Base-by-base conservation (phyloP, 1,140 invertebrate species). In the Subanguina moxae region DNA sequence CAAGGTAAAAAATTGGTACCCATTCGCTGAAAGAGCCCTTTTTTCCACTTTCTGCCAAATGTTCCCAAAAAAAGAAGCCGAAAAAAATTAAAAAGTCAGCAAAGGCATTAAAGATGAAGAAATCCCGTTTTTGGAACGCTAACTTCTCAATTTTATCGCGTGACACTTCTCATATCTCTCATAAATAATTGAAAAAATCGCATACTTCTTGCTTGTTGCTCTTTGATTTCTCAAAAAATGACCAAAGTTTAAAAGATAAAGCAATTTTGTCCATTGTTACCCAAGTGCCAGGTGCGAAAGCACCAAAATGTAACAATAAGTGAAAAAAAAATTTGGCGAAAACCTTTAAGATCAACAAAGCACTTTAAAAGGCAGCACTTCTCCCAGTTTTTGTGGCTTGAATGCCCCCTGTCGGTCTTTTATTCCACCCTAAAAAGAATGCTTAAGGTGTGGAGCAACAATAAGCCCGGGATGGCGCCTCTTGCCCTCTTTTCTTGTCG, bases 281-380 rank as follows among this genome's bases (percentile, higher is more conserved):
- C 8, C 3, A 15, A 8, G 48, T 52, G 48, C 48, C 48, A 52
- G 48, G 48, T 52, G 48, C n/a, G n/a, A 15, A 15, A 52, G 3
- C n/a, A 15, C n/a, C n/a, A 19, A 19, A 19, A 19, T 25, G 8
- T 21, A 15, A 21, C n/a, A 21, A 52, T 19, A 52, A 15, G 17
- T 7, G 48, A 52, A 3, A 21, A 52, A 52, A 52, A 52, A 52
- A 21, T 52, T 52, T 21, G 48, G 48, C 48, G 48, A 52, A 19
- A 52, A 52, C n/a, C 48, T 25, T 52, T 52, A 21, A 52, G 23
- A 52, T 52, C 23, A 52, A 52, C 48, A 52, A 52, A 52, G 15
- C n/a, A 52, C 48, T 52, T 15, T 15, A 52, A 52, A 25, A 52
- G n/a, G 48, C 48, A 52, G 48, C 32, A 5, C 32, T 38, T 38